Evolutionary conservation across 2,113 vertebrate genomes (phyloP).

Genomic region (Actinemys pallida): DNA sequence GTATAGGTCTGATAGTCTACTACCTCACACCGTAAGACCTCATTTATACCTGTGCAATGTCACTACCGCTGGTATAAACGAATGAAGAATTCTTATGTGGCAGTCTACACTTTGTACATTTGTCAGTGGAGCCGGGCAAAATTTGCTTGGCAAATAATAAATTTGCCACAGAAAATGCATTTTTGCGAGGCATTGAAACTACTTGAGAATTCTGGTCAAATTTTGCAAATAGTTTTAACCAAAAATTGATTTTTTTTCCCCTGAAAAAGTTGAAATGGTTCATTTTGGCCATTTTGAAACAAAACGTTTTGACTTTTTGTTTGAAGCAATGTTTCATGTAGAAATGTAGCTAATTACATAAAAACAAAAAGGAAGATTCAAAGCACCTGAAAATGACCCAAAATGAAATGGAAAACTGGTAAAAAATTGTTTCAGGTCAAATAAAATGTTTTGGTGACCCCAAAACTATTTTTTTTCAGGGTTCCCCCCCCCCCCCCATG

Average conservation of each 20-base stretch:
- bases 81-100: background rate
- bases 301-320: background rate
- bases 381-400: background rate
- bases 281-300: background rate
- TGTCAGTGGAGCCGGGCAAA: background rate
- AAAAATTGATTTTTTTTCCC: background rate
- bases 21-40: background rate
- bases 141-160: background rate
- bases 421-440: background rate
- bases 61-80: background rate
- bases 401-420: background rate
- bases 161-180: background rate
- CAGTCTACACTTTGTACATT: background rate
- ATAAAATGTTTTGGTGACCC: background rate
- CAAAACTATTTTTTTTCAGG: background rate
- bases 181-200: background rate
- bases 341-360: background rate
- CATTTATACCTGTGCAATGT: background rate
- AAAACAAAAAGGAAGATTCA: background rate
- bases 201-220: background rate
- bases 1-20: background rate
- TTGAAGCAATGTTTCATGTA: background rate
- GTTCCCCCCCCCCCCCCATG: background rate
- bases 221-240: background rate
- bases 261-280: background rate